Conservation (phyloP, 2,113 vertebrate genomes). For the Phocoena sinus region DNA sequence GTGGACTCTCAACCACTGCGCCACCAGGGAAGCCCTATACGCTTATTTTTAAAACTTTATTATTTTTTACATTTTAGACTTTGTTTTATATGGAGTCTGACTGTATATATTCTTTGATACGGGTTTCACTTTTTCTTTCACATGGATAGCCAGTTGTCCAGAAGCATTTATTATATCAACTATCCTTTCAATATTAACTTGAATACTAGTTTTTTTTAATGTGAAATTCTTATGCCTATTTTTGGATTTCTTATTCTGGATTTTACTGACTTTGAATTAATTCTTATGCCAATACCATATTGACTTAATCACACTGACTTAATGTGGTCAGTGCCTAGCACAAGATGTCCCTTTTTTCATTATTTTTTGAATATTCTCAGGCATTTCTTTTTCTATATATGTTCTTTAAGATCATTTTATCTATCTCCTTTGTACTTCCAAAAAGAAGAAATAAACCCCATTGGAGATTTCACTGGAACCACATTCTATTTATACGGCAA, state of each 20-base stretch:
- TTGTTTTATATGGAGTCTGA: neutral
- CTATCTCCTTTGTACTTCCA: neutral
- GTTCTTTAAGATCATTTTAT: neutral
- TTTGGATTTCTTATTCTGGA: neutral
- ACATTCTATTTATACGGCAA: neutral
- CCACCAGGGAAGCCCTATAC: neutral
- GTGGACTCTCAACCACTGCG: too few species aligned
- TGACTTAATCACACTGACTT: neutral
- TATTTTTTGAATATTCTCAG: neutral
- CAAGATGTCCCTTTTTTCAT: neutral
- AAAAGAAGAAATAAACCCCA: neutral
- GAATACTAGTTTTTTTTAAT: neutral
- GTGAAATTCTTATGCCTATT: neutral
- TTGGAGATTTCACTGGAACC: neutral
- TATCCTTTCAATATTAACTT: neutral
- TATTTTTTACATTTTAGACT: neutral
- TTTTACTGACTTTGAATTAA: neutral
- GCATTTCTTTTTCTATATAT: neutral
- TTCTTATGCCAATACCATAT: neutral
- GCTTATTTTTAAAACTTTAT: neutral
- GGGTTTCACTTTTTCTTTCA: neutral
- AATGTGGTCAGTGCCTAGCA: neutral
- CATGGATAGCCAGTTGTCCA: neutral
- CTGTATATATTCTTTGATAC: neutral
- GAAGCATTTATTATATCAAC: neutral